Base-by-base conservation (phyloP, 2,888 invertebrate species). In the Campaea margaritaria region DNA sequence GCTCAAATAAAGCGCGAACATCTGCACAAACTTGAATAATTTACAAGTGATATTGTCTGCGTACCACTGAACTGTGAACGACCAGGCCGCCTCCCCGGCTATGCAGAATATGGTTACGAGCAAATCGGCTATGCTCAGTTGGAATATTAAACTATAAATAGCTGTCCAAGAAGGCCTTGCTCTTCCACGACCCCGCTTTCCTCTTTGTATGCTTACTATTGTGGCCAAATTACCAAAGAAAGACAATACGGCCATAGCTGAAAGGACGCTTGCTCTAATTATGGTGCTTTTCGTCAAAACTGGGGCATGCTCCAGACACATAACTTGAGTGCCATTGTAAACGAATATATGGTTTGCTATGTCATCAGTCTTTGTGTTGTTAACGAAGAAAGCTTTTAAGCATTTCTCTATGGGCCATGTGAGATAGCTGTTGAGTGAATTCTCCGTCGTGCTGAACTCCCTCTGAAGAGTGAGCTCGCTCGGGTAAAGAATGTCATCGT, bases 31-130 rank as follows among this genome's bases (percentile, higher is more conserved):
- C 83, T 97, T 97, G 75, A 97, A 95, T 53, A 96, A 69, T 87
- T 97, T 97, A 85, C 97, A 97, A 43, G 94, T 93, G 10, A 94
- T 81, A 75, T 96, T 96, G 1, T 96, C 96, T 12, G 96, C 96
- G 46, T 95, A 87, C 97, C 97, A 97, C 64, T 96, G 94, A 0
- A 97, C 96, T 0, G 96, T 95, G 54, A 95, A 95, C 42, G 94
- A 95, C 97, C 97, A 97, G 0, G 95, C 93, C 0, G 96, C 96
- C 74, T 97, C 97, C 0, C 96, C 96, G 3, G 95, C 94, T 64
- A 97, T 95, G 79, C 97, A 97, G 83, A 96, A 96, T 46, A 96
- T 89, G 0, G 97, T 96, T 5, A 97, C 97, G 27, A 97, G 86
- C 13, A 97, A 91, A 85, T 97, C 97, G 0, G 97, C 96, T 49